phyloP scores from a whole-genome alignment of 2,113 vertebrate species.

The Tragelaphus imberbis region DNA sequence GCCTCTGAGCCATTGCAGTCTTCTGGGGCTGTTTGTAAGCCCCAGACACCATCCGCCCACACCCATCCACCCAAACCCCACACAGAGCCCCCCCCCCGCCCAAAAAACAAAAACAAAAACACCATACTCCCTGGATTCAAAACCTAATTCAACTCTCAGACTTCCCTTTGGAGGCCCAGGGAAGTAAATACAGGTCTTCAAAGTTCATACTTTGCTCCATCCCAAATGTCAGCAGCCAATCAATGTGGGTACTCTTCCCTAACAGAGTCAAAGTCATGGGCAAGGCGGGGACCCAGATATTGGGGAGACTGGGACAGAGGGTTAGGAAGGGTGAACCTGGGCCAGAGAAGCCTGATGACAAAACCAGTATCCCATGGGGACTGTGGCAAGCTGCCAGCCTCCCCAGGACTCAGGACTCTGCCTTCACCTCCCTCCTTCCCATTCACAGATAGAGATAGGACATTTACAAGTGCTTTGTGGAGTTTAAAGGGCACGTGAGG shows the following conservation, averaged over 20 bases:
- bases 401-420: background rate
- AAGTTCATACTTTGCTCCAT: background rate
- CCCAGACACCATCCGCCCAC: background rate
- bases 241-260: background rate
- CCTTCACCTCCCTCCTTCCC: background rate
- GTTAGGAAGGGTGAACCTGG: background rate
- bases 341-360: background rate
- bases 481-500: background rate
- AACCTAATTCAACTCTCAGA: background rate
- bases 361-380: background rate
- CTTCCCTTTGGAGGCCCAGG: background rate
- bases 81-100: background rate
- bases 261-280: background rate
- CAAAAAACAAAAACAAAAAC: background rate
- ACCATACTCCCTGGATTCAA: background rate
- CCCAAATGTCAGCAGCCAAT: background rate
- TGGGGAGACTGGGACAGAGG: background rate
- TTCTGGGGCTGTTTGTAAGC: background rate
- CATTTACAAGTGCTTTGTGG: background rate
- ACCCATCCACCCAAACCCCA: background rate
- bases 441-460: background rate
- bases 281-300: background rate
- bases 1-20: background rate
- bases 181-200: background rate
- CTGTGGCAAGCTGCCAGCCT: background rate